A percentile compares a stretch with the other conserved stretches of the same genome.
Evolutionary conservation across 2,797 vertebrate genomes (phyloP).

Genomic region (Macropus fuliginosus): DNA sequence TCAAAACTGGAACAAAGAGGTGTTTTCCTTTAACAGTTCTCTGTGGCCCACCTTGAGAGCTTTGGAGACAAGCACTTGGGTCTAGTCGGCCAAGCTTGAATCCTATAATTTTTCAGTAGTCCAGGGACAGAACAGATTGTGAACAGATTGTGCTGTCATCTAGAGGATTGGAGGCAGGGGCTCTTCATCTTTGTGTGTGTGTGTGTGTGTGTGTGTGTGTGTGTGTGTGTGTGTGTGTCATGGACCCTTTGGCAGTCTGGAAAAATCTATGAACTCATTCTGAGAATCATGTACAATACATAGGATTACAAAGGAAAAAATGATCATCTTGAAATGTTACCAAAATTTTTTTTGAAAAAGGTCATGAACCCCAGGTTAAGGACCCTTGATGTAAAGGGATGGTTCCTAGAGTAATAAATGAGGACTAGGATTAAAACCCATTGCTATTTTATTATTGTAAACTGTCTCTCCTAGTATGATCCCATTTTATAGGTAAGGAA

Average conservation of each 20-base stretch:
- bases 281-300: neutral
- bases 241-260: neutral
- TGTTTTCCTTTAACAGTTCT: neutral
- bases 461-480: neutral
- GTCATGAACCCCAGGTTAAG: neutral
- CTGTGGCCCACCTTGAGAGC: neutral
- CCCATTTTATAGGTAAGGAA: neutral
- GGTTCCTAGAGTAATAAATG: neutral
- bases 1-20: neutral
- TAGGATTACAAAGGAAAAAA: neutral
- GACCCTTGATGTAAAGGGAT: neutral
- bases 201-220: no score
- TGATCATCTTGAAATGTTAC: neutral
- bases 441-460: neutral
- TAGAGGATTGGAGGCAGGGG: neutral
- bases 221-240: neutral
- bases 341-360: neutral
- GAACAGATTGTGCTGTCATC: neutral
- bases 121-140: neutral
- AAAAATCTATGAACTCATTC: neutral
- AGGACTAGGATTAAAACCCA: neutral
- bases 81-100: accelerated
- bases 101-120: neutral
- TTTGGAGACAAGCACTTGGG: neutral
- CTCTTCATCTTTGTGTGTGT: neutral